Evolutionary conservation across 2,888 invertebrate species (phyloP), one percentile per base, ranked within the genome.

Genomic region (Nemotelus pantherinus): DNA sequence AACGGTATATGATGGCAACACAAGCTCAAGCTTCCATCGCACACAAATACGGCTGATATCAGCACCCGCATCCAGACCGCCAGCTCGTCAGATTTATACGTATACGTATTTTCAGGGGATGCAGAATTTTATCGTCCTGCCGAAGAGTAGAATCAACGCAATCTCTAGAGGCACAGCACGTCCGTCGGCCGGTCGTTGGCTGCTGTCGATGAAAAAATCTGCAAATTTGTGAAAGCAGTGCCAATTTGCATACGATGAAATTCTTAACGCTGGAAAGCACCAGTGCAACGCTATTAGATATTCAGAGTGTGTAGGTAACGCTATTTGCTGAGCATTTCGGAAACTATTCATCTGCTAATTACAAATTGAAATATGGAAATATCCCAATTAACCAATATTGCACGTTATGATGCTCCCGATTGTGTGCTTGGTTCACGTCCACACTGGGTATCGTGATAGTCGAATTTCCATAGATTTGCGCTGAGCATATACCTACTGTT

Each of bases 291-390:
- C 76, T n/a, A 77, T 79, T 78, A 78, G 77, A 78, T 77, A 77
- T 79, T 78, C 78, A 60, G 68, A 64, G 50, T 76, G 76, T 65
- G 76, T 64, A 77, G 63, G 75, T 53, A 47, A 45, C 44, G 58
- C 45, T 58, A 44, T 55, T 43, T 57, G 58, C 53, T 58, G 58
- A 58, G 67, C 80, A 78, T 77, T 79, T 76, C 79, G 79, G 79
- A 81, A 81, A 80, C 81, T 82, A 81, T 81, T 81, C 82, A 81
- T 81, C 82, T 81, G 80, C 81, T 82, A 82, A 82, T 82, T 82
- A 81, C 81, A 80, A 82, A 82, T 82, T 82, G 82, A 82, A 82
- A 82, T 82, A 82, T 82, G 82, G 82, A 81, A 82, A 82, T 82
- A 81, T 82, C 80, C 81, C 82, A 82, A 82, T 82, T 82, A 82